Percentiles rank a stretch among this genome's conserved stretches.
These are phyloP conservation scores for Brachionus manjavacas DNA, from an alignment of 1,140 invertebrate genomes.

Conservation along the genomic window DNA sequence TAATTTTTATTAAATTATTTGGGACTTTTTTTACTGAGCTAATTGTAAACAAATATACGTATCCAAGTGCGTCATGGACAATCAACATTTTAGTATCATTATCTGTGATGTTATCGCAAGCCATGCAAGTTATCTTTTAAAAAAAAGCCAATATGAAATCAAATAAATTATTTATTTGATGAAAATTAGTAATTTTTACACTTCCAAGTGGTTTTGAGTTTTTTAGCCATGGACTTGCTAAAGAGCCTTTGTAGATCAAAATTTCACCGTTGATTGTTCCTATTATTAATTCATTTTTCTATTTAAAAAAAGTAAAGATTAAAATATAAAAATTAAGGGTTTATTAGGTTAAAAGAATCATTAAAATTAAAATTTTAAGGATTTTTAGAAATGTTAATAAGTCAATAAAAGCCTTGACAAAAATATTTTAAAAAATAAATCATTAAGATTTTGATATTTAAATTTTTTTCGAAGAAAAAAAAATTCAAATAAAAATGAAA, in stretches of 20 bases:
- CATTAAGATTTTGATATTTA: no score
- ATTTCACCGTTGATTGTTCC: slow-evolving; percentile 37
- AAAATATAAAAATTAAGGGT: no score
- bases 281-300: slow-evolving; percentile 39
- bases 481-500: no score
- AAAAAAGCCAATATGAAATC: not conserved
- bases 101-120: slow-evolving; percentile 25
- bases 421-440: no score
- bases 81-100: slow-evolving; percentile 1
- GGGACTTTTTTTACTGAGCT: not conserved
- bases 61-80: slow-evolving; percentile 15
- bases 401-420: no score
- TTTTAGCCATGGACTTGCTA: not conserved
- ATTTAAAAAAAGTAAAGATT: not conserved
- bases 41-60: slow-evolving; percentile 15
- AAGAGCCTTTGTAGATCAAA: slow-evolving; percentile 17
- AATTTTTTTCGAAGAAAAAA: no score
- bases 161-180: no score
- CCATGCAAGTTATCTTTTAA: slow-evolving; percentile 28
- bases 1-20: not conserved
- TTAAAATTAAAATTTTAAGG: no score
- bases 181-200: slow-evolving; percentile 3
- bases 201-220: not conserved
- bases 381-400: no score
- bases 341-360: no score